These are phyloP conservation scores for Lophius americanus DNA, from an alignment of 2,797 vertebrate species.

Conservation along the genomic window DNA sequence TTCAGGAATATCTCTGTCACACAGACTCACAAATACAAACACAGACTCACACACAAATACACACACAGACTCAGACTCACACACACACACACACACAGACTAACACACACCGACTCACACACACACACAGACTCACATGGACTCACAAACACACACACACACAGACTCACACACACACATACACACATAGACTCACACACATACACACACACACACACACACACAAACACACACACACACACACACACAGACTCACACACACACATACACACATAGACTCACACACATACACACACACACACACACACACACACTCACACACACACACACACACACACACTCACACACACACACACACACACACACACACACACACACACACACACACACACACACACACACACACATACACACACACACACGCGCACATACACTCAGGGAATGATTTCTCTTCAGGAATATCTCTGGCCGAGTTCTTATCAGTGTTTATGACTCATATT, in stretches of 20 bases:
- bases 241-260: neutral
- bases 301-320: constrained; percentile 8
- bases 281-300: neutral
- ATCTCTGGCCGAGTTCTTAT: constrained; percentile 65
- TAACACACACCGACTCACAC: no score
- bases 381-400: no score
- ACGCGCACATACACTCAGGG: constrained; percentile 28
- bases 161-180: no score
- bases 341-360: neutral
- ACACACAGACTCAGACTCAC: no score
- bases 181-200: constrained; percentile 8
- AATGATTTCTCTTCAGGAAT: constrained; percentile 60
- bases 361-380: neutral
- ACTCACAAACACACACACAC: no score
- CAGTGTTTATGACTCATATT: constrained; percentile 75
- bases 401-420: no score
- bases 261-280: no score
- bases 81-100: no score
- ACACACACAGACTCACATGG: no score
- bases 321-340: neutral
- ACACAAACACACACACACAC: neutral
- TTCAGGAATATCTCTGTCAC: no score
- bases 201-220: neutral
- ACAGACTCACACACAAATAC: no score
- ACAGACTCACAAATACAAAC: no score